phyloP scores from a whole-genome alignment of 2,797 vertebrate genomes.

The Gallirallus australis region DNA sequence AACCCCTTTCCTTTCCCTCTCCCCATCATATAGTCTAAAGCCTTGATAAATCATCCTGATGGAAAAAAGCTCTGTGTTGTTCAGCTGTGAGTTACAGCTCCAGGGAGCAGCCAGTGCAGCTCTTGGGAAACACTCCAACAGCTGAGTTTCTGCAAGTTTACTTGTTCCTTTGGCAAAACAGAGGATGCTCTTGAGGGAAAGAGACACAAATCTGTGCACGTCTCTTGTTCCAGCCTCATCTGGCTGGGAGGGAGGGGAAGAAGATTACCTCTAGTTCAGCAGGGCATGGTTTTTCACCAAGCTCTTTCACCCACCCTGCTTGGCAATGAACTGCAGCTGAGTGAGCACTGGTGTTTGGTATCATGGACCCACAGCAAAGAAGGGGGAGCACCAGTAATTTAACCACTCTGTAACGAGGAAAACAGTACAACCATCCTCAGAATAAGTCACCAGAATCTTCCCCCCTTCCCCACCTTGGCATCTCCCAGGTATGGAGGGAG shows the following conservation, averaged over 20 bases:
- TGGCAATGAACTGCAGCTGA: background rate
- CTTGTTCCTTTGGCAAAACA: background rate
- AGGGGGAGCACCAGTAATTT: background rate
- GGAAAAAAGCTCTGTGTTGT: background rate
- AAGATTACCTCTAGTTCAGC: background rate
- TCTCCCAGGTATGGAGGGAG: rapidly evolving
- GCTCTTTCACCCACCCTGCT: background rate
- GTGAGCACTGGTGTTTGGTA: background rate
- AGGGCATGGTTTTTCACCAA: background rate
- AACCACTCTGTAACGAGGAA: background rate
- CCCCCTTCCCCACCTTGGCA: background rate
- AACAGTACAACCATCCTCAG: background rate
- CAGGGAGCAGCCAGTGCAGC: background rate
- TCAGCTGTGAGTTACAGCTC: background rate
- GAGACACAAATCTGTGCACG: rapidly evolving
- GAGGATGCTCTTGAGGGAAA: background rate
- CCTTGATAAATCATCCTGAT: background rate
- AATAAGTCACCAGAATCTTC: background rate
- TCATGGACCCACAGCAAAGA: background rate
- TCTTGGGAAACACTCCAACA: background rate
- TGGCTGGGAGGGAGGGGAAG: background rate
- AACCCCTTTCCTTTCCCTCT: background rate
- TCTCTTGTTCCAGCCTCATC: background rate
- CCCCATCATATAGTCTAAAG: background rate
- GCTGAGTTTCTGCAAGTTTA: background rate